These are phyloP conservation scores for Cerastoderma edule DNA, from an alignment of 2,888 invertebrate species.

Conservation along the genomic window DNA sequence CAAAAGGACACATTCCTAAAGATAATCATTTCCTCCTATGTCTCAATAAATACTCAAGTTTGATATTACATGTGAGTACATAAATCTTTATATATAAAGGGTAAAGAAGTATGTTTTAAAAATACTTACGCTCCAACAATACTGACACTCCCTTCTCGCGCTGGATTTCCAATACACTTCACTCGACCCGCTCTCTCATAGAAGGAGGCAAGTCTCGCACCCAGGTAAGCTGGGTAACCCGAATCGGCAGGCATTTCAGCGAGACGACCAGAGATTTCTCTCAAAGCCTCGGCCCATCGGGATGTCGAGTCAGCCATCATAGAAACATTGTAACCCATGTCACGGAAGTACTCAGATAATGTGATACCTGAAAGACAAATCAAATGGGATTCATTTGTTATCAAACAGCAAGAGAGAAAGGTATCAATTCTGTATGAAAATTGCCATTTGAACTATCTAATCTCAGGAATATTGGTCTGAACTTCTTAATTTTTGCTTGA, in stretches of 20 bases:
- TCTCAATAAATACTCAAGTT: no score
- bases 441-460: no score
- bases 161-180: conserved; percentile 98
- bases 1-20: no score
- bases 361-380: conserved; percentile 92
- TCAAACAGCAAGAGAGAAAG: not conserved
- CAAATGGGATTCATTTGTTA: no score
- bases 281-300: conserved; percentile 99
- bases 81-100: no score
- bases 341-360: conserved; percentile 98
- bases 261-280: conserved; percentile 99
- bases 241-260: conserved; percentile 99
- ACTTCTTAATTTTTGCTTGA: no score
- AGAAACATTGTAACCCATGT: conserved; percentile 99
- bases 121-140: conserved; percentile 95
- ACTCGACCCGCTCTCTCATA: conserved; percentile 99
- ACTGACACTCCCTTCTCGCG: conserved; percentile 98
- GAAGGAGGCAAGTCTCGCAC: conserved; percentile 98
- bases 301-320: conserved; percentile 99
- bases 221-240: conserved; percentile 99
- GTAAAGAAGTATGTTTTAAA: not conserved
- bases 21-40: no score
- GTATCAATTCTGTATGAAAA: not conserved
- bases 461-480: no score
- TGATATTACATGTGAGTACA: no score